Conservation (phyloP, 2,797 vertebrate genomes). For the Syncerus caffer region DNA sequence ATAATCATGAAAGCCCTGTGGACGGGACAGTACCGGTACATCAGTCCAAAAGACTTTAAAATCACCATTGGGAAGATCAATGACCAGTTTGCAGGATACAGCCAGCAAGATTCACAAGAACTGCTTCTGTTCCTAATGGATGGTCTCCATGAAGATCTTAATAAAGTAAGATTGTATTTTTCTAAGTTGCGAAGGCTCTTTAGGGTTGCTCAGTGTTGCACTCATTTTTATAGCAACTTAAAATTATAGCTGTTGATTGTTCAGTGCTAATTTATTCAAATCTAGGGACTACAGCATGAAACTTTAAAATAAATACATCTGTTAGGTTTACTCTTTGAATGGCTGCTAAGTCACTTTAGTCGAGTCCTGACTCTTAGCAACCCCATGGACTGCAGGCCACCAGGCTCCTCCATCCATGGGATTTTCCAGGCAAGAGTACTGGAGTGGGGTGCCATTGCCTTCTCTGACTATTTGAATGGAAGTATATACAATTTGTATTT, state of each 20-base stretch:
- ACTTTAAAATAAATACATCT: background rate
- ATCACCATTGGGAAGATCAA: conserved; percentile 97
- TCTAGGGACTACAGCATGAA: background rate
- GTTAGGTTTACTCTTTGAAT: conserved; percentile 12
- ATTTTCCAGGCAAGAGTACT: too few species aligned
- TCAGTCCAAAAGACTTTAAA: conserved; percentile 97
- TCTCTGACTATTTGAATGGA: background rate
- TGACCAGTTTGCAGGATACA: conserved; percentile 93
- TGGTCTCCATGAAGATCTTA: conserved; percentile 97
- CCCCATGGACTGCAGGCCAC: too few species aligned
- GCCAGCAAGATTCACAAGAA: conserved; percentile 98
- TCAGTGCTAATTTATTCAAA: background rate
- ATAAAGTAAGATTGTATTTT: conserved; percentile 89
- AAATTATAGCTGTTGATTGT: background rate
- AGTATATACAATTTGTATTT: background rate
- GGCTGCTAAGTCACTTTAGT: too few species aligned
- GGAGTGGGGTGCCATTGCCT: too few species aligned
- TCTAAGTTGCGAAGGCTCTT: background rate
- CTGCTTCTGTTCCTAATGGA: conserved; percentile 98
- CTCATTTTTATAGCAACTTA: background rate
- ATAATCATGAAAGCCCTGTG: conserved; percentile 97
- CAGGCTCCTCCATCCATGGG: too few species aligned
- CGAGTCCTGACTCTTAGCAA: too few species aligned
- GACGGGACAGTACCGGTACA: conserved; percentile 94
- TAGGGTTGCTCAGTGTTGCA: background rate